A percentile compares a stretch with the other conserved stretches of the same genome.
phyloP scores from a whole-genome alignment of 2,113 vertebrate genomes.

The Caloenas nicobarica region DNA sequence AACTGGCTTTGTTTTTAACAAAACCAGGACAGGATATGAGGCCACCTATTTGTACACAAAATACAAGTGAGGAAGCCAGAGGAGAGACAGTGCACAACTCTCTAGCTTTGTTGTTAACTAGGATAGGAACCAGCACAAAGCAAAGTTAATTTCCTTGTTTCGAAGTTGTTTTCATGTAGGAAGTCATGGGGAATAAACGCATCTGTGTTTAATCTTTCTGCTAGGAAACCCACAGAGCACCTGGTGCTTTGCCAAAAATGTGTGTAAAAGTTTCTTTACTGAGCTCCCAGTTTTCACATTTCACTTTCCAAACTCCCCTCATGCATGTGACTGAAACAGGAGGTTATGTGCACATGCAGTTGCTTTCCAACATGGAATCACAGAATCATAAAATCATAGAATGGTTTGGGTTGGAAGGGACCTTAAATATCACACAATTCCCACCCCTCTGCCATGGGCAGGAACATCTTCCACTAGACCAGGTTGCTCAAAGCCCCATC shows the following conservation, averaged over 20 bases:
- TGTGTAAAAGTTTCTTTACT: background rate
- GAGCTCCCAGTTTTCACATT: background rate
- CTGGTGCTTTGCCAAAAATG: background rate
- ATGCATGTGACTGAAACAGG: background rate
- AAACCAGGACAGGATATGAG: background rate
- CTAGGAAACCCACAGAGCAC: background rate
- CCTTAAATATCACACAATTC: no score
- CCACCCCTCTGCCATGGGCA: no score
- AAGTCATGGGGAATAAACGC: background rate
- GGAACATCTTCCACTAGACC: no score
- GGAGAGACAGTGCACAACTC: background rate
- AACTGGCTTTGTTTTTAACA: no score
- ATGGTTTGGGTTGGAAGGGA: no score
- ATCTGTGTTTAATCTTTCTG: background rate
- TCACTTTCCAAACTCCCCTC: background rate
- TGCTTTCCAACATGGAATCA: background rate
- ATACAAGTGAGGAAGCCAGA: background rate
- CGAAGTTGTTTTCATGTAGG: background rate
- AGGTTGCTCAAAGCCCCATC: no score
- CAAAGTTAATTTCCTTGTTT: background rate
- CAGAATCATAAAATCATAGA: no score
- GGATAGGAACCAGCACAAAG: background rate
- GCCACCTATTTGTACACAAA: background rate
- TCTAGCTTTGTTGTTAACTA: background rate
- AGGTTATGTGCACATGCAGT: accelerated